phyloP scores from a whole-genome alignment of 64 coral and sea anemone species.

The Stichodactyla mertensii region DNA sequence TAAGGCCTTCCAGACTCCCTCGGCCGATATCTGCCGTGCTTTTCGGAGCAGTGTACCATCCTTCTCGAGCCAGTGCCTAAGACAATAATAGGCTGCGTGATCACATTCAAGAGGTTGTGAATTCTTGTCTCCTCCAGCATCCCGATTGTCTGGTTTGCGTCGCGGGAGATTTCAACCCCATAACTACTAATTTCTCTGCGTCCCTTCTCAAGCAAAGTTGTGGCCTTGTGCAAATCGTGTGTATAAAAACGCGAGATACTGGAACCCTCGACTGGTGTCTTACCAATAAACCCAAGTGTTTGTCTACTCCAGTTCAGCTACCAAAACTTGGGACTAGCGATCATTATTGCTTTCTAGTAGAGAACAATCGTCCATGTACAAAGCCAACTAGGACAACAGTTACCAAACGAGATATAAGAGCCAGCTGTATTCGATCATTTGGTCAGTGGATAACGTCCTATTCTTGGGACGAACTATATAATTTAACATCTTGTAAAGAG shows the following conservation, averaged over 20 bases:
- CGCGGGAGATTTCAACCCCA: slow-evolving; percentile 40
- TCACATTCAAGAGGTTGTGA: slow-evolving; percentile 46
- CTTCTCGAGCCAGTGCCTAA: slow-evolving; percentile 24
- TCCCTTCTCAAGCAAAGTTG: slow-evolving; percentile 28
- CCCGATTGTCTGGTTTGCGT: slow-evolving; percentile 39
- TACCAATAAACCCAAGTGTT: slow-evolving; percentile 39
- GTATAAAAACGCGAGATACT: slow-evolving; percentile 42
- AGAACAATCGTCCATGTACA: slow-evolving; percentile 6
- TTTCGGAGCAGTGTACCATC: slow-evolving; percentile 37
- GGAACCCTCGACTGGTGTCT: slow-evolving; percentile 51
- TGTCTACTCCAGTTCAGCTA: slow-evolving; percentile 36
- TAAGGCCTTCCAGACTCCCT: slow-evolving; percentile 34
- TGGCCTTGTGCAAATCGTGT: slow-evolving; percentile 55
- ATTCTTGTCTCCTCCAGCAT: slow-evolving; percentile 41
- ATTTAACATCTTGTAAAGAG: slow-evolving; percentile 23
- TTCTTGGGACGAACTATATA: slow-evolving; percentile 38
- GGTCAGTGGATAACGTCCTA: slow-evolving; percentile 41
- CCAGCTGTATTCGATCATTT: slow-evolving; percentile 31
- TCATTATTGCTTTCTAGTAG: slow-evolving; percentile 54
- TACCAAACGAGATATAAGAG: slow-evolving; percentile 17
- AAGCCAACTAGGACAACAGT: slow-evolving; percentile 33
- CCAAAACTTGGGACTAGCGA: slow-evolving; percentile 47
- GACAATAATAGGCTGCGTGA: slow-evolving; percentile 40
- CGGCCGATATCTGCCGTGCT: slow-evolving; percentile 33
- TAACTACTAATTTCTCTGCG: slow-evolving; percentile 36